phyloP scores from a whole-genome alignment of 2,797 vertebrate species.

The Enteromius treurensis region DNA sequence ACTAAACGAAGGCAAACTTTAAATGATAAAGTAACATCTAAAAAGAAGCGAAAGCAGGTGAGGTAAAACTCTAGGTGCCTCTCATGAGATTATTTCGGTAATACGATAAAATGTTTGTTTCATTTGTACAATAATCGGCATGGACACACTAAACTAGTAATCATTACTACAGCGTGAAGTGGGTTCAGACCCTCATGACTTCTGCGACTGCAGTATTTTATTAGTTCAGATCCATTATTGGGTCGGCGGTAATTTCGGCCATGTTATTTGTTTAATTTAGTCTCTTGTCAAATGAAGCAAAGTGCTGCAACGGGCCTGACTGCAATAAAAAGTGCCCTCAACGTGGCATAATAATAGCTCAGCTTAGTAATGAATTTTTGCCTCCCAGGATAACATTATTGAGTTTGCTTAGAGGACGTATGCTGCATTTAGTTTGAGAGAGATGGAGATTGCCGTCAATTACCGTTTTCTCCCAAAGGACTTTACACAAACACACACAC shows the following conservation, averaged over 20 bases:
- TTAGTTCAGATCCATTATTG: slow-evolving; percentile 45
- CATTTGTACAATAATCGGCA: background rate
- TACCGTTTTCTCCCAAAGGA: slow-evolving; percentile 21
- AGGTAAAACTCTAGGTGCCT: background rate
- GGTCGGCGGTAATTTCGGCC: slow-evolving; percentile 45
- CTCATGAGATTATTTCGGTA: background rate
- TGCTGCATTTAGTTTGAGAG: slow-evolving; percentile 25
- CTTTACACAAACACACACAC: no score
- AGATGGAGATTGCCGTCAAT: slow-evolving; percentile 34
- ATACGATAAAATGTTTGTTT: background rate
- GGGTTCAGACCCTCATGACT: slow-evolving; percentile 26
- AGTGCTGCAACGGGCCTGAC: slow-evolving; percentile 33
- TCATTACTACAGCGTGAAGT: slow-evolving; percentile 3
- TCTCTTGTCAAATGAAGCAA: slow-evolving; percentile 47
- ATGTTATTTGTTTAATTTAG: slow-evolving; percentile 40
- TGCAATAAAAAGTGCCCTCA: slow-evolving; percentile 36
- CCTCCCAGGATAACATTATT: slow-evolving; percentile 28
- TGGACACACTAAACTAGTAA: slow-evolving; percentile 2
- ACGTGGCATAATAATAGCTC: slow-evolving; percentile 31
- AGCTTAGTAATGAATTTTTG: slow-evolving; percentile 39
- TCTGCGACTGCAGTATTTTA: slow-evolving; percentile 24
- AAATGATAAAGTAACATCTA: background rate
- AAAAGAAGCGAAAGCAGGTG: background rate
- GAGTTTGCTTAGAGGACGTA: slow-evolving; percentile 21
- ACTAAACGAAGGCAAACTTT: no score